Conservation (phyloP, 2,797 vertebrate genomes). For the Naso thynnoides region DNA sequence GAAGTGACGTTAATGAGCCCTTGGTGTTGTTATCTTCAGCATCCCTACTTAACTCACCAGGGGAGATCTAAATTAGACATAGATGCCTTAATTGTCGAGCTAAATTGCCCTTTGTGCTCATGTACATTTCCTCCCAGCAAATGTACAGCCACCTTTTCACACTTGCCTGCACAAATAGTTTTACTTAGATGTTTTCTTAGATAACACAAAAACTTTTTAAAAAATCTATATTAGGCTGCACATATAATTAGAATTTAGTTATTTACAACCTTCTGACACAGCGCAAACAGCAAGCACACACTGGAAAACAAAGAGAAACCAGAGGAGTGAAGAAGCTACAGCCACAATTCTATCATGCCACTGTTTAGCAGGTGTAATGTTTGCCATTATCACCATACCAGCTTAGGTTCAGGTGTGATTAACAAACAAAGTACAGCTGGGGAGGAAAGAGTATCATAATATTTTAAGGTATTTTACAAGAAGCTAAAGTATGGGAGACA, state of each 20-base stretch:
- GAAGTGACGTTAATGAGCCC: slow-evolving; percentile 75
- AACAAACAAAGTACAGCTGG: too few species aligned
- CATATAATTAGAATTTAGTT: slow-evolving; percentile 9
- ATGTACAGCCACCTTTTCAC: slow-evolving; percentile 48
- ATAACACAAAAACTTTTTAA: neutral
- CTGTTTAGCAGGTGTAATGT: too few species aligned
- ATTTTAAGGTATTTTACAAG: too few species aligned
- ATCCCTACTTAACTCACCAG: slow-evolving; percentile 69
- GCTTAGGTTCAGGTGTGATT: too few species aligned
- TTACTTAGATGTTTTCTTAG: slow-evolving; percentile 15
- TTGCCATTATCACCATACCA: too few species aligned
- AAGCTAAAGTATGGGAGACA: too few species aligned
- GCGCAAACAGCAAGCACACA: too few species aligned
- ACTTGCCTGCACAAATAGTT: slow-evolving; percentile 20
- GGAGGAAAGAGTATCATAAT: too few species aligned
- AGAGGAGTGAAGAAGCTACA: too few species aligned
- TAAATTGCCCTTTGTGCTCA: slow-evolving; percentile 68
- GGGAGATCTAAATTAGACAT: slow-evolving; percentile 71
- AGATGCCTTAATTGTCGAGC: slow-evolving; percentile 64
- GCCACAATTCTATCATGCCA: too few species aligned
- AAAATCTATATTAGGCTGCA: slow-evolving; percentile 23
- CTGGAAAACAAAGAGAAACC: too few species aligned
- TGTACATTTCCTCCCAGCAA: slow-evolving; percentile 47
- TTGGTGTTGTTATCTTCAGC: slow-evolving; percentile 74
- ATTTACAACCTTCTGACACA: too few species aligned